phyloP scores from a whole-genome alignment of 1,140 invertebrate genomes.

The Maconellicoccus hirsutus region DNA sequence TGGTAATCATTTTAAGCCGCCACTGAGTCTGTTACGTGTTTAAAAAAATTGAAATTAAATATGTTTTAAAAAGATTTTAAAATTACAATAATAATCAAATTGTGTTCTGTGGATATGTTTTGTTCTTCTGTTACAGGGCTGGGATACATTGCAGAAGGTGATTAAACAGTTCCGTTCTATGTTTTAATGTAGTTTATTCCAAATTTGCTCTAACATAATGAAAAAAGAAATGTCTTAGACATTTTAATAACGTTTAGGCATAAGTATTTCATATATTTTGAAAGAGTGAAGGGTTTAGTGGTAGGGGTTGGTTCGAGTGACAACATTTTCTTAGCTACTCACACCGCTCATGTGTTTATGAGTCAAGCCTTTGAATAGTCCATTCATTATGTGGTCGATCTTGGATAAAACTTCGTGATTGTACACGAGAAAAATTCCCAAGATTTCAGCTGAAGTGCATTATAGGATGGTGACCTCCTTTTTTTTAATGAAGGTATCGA shows the following conservation, averaged over 20 bases:
- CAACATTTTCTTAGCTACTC: slow-evolving; percentile 22
- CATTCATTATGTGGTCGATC: too few species aligned
- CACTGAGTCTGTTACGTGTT: neutral
- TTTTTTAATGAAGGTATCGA: too few species aligned
- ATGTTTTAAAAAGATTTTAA: neutral
- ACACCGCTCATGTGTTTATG: neutral
- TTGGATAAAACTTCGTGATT: too few species aligned
- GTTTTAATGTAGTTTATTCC: too few species aligned
- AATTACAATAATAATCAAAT: slow-evolving; percentile 15
- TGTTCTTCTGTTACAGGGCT: slow-evolving; percentile 19
- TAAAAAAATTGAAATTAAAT: neutral
- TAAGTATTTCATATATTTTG: neutral
- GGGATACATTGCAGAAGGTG: slow-evolving; percentile 20
- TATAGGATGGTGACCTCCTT: too few species aligned
- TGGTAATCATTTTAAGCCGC: neutral
- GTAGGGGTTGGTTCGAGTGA: slow-evolving; percentile 21
- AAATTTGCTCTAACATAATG: too few species aligned
- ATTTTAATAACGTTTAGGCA: too few species aligned
- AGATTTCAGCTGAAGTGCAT: too few species aligned
- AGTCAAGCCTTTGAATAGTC: too few species aligned
- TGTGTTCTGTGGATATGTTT: slow-evolving; percentile 17
- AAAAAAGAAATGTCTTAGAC: too few species aligned
- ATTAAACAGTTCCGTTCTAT: neutral
- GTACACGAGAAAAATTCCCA: too few species aligned
- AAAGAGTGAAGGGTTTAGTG: slow-evolving; percentile 8